Evolutionary conservation across 2,888 invertebrate genomes (phyloP).

Genomic region (Mantis religiosa): DNA sequence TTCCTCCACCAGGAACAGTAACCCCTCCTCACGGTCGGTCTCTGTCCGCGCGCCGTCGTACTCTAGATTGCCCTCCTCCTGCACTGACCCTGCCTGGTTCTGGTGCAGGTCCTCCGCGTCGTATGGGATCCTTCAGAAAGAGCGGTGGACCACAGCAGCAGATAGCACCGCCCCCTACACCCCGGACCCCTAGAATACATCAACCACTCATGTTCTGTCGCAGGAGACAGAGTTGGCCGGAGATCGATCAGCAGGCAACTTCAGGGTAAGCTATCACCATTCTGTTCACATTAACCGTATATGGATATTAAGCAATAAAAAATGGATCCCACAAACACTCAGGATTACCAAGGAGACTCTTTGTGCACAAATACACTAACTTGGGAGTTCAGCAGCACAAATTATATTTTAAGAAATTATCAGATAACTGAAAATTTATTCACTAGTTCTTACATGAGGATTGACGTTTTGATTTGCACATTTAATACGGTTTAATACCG

Average conservation of each 20-base stretch:
- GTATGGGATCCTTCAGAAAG: slow-evolving; percentile 52
- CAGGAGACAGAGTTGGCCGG: slow-evolving; percentile 76
- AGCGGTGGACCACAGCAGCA: slow-evolving; percentile 38
- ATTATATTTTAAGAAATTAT: no score
- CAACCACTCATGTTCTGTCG: slow-evolving; percentile 72
- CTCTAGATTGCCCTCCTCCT: slow-evolving; percentile 53
- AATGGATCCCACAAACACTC: no score
- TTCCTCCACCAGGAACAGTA: slow-evolving; percentile 60
- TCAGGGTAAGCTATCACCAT: slow-evolving; percentile 63
- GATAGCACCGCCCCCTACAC: slow-evolving; percentile 42
- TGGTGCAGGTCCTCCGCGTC: slow-evolving; percentile 40
- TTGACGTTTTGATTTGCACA: no score
- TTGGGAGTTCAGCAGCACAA: no score
- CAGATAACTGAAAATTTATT: no score
- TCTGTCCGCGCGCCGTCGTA: slow-evolving; percentile 50
- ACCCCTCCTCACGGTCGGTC: slow-evolving; percentile 42
- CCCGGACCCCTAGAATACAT: slow-evolving; percentile 42
- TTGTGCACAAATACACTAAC: no score
- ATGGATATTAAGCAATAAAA: no score
- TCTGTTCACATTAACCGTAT: no score
- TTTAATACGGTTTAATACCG: no score
- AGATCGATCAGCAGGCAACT: slow-evolving; percentile 76
- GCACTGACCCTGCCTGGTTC: slow-evolving; percentile 43
- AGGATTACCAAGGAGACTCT: no score
- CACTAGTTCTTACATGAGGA: no score